Conservation (phyloP, 2,113 vertebrate species). For the Gopherus flavomarginatus region DNA sequence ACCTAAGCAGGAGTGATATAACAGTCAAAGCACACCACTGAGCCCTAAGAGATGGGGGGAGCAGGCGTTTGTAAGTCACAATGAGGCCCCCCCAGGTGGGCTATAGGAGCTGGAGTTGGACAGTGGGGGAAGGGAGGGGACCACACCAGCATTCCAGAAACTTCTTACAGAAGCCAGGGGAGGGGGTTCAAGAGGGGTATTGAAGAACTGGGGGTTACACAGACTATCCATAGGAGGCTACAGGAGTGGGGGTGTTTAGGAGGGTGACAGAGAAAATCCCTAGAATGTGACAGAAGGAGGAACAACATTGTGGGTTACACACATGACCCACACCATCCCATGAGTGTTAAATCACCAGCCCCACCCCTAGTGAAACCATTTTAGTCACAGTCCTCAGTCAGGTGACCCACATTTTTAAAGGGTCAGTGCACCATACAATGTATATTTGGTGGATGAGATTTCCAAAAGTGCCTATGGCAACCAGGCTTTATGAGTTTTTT, state of each 20-base stretch:
- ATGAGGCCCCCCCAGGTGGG: background rate
- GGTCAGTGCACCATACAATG: conserved; percentile 16
- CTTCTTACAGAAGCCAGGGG: background rate
- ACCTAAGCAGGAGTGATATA: background rate
- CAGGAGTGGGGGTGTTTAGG: background rate
- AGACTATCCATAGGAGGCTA: background rate
- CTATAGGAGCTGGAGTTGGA: background rate
- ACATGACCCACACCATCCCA: background rate
- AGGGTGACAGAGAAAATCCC: background rate
- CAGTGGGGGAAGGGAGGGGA: accelerated
- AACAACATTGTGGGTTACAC: background rate
- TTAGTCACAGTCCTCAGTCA: conserved; percentile 13
- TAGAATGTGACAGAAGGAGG: background rate
- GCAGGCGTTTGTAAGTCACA: background rate
- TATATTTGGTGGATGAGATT: conserved; percentile 48
- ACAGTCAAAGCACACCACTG: background rate
- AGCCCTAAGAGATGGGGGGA: background rate
- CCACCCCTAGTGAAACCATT: background rate
- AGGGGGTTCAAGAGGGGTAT: accelerated
- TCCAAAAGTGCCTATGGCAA: conserved; percentile 37
- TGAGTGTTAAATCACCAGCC: conserved; percentile 27
- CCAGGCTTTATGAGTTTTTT: conserved; percentile 9
- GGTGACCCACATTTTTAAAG: conserved; percentile 14
- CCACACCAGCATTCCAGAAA: accelerated
- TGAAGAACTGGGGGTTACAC: background rate